Conservation (phyloP, 2,797 vertebrate genomes). For the Heterohyrax brucei region DNA sequence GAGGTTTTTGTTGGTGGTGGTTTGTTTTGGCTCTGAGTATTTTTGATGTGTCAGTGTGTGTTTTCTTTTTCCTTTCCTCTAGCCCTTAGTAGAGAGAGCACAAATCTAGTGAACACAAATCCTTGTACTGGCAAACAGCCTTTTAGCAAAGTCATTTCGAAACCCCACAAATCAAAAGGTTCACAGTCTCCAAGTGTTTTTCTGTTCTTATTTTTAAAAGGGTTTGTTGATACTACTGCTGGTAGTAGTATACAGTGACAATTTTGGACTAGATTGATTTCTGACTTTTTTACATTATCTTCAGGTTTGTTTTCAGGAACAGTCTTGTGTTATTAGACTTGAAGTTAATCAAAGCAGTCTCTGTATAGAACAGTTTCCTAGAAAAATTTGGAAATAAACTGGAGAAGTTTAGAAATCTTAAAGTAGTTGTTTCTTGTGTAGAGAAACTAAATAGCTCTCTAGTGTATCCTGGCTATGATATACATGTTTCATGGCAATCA, state of each 20-base stretch:
- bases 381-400: constrained; percentile 73
- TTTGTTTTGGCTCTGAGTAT: constrained; percentile 89
- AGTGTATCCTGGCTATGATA: constrained; percentile 3
- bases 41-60: constrained; percentile 90
- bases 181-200: constrained; percentile 61
- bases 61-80: constrained; percentile 87
- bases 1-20: background rate
- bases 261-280: constrained; percentile 55
- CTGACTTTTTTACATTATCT: constrained; percentile 90
- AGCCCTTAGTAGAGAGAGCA: constrained; percentile 86
- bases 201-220: constrained; percentile 65
- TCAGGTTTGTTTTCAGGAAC: constrained; percentile 88
- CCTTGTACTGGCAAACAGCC: constrained; percentile 88
- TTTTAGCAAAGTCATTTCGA: constrained; percentile 88
- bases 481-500: background rate
- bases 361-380: constrained; percentile 78
- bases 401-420: constrained; percentile 69
- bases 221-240: background rate
- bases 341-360: constrained; percentile 76
- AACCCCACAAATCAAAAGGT: constrained; percentile 71
- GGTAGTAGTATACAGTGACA: background rate
- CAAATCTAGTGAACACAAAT: constrained; percentile 65
- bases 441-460: constrained; percentile 56
- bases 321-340: constrained; percentile 88
- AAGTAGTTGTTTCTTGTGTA: constrained; percentile 74